phyloP scores from a whole-genome alignment of 2,888 invertebrate genomes.

The Drosophila neotestacea region DNA sequence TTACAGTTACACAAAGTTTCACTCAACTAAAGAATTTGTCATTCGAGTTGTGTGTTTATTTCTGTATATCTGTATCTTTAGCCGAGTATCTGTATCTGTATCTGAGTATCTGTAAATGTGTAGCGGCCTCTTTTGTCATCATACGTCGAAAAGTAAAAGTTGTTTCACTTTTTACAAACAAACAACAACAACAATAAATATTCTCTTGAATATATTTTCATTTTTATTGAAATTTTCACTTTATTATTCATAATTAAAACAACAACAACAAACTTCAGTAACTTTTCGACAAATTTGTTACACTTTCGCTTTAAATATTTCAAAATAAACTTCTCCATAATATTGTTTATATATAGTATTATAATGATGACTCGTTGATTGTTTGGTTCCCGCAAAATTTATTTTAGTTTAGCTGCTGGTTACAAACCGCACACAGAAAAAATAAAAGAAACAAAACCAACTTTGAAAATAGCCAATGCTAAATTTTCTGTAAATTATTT shows the following conservation, averaged over 20 bases:
- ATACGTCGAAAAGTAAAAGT: conserved; percentile 71
- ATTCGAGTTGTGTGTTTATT: conserved; percentile 32
- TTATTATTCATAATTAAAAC: conserved; percentile 49
- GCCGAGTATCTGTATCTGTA: conserved; percentile 20
- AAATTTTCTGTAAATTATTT: conserved; percentile 50
- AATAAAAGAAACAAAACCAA: neutral
- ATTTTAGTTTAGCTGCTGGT: conserved; percentile 28
- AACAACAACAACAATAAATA: conserved; percentile 41
- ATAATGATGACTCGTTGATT: conserved; percentile 19
- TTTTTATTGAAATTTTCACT: conserved; percentile 61
- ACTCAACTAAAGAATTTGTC: conserved; percentile 59
- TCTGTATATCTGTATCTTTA: conserved; percentile 22
- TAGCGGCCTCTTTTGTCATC: conserved; percentile 40
- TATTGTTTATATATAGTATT: neutral
- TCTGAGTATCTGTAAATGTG: conserved; percentile 14
- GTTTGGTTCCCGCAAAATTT: conserved; percentile 43
- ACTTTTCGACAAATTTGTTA: conserved; percentile 35
- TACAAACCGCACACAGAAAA: conserved; percentile 23
- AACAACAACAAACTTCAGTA: conserved; percentile 22
- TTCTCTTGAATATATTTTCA: conserved; percentile 58
- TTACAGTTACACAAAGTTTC: conserved; percentile 65
- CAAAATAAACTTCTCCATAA: neutral
- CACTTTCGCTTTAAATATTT: conserved; percentile 48
- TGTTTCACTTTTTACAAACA: conserved; percentile 64
- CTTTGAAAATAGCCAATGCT: conserved; percentile 12